Base-by-base conservation (phyloP, 92 coral and sea anemone genomes). In the Plumapathes pennacea region DNA sequence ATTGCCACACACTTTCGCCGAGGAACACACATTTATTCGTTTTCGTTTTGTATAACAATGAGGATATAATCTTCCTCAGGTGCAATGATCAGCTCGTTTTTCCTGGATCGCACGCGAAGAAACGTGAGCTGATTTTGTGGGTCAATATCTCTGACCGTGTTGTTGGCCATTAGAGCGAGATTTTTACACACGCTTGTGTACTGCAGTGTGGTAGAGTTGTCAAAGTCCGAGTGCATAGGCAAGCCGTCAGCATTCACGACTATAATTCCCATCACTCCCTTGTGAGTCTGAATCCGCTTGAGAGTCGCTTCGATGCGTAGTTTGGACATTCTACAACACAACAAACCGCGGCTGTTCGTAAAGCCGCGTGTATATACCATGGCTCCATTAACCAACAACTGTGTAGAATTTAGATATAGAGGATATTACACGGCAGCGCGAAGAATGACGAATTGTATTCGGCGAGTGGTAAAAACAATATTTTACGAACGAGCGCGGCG, bases 221-320 rank as follows among this genome's bases (percentile, higher is more conserved):
- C 96, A 37, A 87, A 70, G 50, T 87, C 90, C 6, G 96, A 55
- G n/a, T 83, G 50, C 31, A 83, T 55, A 4, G 90, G 90, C 13
- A 69, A 68, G 9, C 96, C 96, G 10, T 87, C 96, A 0, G 90
- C 43, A 46, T 87, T 87, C 43, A 87, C 89, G 42, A 87, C 96
- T 12, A 87, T 87, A 42, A 73, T 77, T 0, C 96, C 96, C 32
- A 49, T 67, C 31, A 87, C 96, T 1, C 89, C 89, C 14, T 39
- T 73, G 53, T 72, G 89, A 25, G 50, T 38, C 18, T 65, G 86
- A 18, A 87, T 87, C 19, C 96, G 81, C 50, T 82, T 82, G 22
- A 87, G 60, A 17, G 77, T 63, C 28, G 78, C 62, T 41, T 87
- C 89, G 7, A 82, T 83, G n/a, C n/a, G n/a, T n/a, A n/a, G n/a